A percentile compares a stretch with the other conserved stretches of the same genome.
phyloP scores from a whole-genome alignment of 2,113 vertebrate genomes.

The Scytalopus superciliaris region DNA sequence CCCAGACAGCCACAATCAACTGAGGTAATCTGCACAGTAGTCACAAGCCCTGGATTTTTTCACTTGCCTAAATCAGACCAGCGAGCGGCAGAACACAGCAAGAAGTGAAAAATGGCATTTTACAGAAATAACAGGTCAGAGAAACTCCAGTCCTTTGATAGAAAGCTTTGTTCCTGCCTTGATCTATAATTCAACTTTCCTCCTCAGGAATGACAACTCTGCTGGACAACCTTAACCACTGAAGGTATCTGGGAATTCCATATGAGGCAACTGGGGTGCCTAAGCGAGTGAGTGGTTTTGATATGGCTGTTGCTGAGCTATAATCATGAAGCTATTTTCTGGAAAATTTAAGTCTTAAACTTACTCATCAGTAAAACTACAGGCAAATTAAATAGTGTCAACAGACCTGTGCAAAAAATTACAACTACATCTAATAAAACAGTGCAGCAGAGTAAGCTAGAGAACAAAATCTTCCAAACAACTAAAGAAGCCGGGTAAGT shows the following conservation, averaged over 20 bases:
- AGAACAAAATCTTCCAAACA: background rate
- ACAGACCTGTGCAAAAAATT: background rate
- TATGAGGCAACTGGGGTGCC: background rate
- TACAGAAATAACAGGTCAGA: background rate
- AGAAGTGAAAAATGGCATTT: background rate
- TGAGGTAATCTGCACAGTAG: background rate
- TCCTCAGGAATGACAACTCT: background rate
- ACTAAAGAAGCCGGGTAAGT: background rate
- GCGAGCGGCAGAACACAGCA: background rate
- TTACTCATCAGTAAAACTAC: background rate
- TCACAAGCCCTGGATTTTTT: background rate
- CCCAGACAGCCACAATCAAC: background rate
- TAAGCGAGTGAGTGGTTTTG: background rate
- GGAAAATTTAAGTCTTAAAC: background rate
- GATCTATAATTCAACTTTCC: background rate
- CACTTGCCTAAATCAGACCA: background rate
- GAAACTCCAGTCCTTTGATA: background rate
- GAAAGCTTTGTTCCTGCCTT: background rate
- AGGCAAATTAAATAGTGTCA: background rate
- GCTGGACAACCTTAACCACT: background rate
- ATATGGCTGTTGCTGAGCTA: background rate
- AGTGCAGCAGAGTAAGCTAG: background rate
- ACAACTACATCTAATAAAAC: background rate
- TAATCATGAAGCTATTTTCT: background rate
- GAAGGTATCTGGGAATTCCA: background rate